These are phyloP conservation scores for Pseudomyrmex dendroicus DNA, from an alignment of 1,140 invertebrate species.

Conservation along the genomic window DNA sequence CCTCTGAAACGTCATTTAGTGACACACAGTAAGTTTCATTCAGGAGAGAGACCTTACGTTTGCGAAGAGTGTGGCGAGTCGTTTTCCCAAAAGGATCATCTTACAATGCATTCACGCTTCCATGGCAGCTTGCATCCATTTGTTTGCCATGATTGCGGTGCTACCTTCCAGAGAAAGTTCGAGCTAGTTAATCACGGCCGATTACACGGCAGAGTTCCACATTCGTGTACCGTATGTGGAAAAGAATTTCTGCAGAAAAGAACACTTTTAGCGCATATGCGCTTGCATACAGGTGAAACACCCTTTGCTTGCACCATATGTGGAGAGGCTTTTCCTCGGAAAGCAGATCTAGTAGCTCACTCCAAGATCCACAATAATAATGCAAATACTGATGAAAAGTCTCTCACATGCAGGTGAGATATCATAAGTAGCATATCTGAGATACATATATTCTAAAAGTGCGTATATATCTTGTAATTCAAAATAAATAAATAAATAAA, in stretches of 20 bases:
- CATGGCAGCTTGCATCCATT: constrained; percentile 93
- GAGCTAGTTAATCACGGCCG: constrained; percentile 93
- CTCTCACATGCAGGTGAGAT: constrained; percentile 83
- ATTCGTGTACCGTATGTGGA: constrained; percentile 91
- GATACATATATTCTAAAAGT: constrained; percentile 8
- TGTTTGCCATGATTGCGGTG: constrained; percentile 93
- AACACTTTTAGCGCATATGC: constrained; percentile 91
- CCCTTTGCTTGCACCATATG: constrained; percentile 90
- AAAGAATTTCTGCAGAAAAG: constrained; percentile 94
- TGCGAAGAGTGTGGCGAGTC: constrained; percentile 95
- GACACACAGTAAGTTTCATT: constrained; percentile 94
- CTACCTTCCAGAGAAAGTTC: constrained; percentile 93
- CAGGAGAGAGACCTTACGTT: constrained; percentile 93
- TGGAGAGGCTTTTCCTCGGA: constrained; percentile 90
- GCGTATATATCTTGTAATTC: no score
- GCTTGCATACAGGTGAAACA: constrained; percentile 87
- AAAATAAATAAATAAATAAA: no score
- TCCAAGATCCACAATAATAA: constrained; percentile 88
- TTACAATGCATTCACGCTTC: constrained; percentile 92
- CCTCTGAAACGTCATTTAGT: constrained; percentile 93
- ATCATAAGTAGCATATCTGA: not conserved
- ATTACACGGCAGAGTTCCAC: constrained; percentile 92
- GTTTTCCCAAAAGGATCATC: constrained; percentile 93
- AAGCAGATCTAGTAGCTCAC: constrained; percentile 89
- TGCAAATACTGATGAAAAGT: constrained; percentile 80